phyloP scores from a whole-genome alignment of 64 coral and sea anemone genomes.

The Actinia tenebrosa region DNA sequence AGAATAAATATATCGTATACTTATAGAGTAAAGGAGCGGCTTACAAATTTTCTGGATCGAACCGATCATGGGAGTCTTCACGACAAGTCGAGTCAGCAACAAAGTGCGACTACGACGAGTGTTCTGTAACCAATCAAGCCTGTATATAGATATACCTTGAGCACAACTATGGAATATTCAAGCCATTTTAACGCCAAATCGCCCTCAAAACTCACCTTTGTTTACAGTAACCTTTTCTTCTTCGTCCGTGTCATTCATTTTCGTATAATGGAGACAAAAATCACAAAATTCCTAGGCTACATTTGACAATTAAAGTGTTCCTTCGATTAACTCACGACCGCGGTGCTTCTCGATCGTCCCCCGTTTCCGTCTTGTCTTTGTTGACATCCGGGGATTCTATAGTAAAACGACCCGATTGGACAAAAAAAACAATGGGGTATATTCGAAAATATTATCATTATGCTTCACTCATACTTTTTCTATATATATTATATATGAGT shows the following conservation, averaged over 20 bases:
- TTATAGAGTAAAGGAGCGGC: neutral
- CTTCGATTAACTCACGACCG: conserved; percentile 12
- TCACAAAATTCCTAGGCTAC: conserved; percentile 11
- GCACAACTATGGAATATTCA: neutral
- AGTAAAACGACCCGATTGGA: conserved; percentile 9
- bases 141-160: neutral
- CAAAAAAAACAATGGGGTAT: neutral
- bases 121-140: neutral
- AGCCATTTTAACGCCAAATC: neutral
- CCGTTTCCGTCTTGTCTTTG: conserved; percentile 19
- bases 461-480: neutral
- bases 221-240: neutral
- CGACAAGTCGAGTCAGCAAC: neutral
- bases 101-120: neutral
- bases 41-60: neutral
- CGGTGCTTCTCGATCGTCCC: neutral
- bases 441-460: neutral
- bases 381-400: conserved; percentile 20
- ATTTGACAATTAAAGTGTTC: conserved; percentile 16
- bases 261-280: neutral
- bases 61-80: neutral
- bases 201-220: neutral
- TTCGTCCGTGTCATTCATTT: neutral
- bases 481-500: neutral
- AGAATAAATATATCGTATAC: neutral